phyloP scores from a whole-genome alignment of 1,140 invertebrate species.

The Lordiphosa stackelbergi region DNA sequence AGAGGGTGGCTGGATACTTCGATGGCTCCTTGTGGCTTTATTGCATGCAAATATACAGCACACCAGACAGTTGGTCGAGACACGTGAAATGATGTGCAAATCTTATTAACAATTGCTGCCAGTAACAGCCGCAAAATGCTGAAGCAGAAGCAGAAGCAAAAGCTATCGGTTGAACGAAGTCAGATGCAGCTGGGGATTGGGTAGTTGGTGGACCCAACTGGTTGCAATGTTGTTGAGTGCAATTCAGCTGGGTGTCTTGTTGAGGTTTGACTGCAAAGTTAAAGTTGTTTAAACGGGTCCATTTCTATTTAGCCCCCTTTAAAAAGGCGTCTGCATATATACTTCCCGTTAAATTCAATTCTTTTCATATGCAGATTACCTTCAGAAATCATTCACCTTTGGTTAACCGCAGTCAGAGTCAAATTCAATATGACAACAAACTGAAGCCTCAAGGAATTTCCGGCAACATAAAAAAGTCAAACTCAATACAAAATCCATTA shows the following conservation, averaged over 20 bases:
- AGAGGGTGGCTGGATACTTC: slow-evolving; percentile 24
- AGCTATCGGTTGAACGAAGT: not conserved
- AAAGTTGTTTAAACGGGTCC: slow-evolving; percentile 15
- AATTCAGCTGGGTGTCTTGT: slow-evolving; percentile 26
- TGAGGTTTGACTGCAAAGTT: slow-evolving; percentile 16
- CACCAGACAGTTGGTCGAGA: slow-evolving; percentile 55
- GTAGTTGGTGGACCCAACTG: not conserved
- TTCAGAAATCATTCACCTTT: slow-evolving; percentile 29
- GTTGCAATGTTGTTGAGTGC: slow-evolving; percentile 38
- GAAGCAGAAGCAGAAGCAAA: slow-evolving; percentile 17
- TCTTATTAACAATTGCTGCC: slow-evolving; percentile 73
- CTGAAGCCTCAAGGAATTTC: slow-evolving; percentile 26
- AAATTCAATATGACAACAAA: slow-evolving; percentile 51
- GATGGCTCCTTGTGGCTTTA: slow-evolving; percentile 50
- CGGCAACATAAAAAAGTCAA: slow-evolving; percentile 5
- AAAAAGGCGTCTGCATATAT: no score
- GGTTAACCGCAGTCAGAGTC: slow-evolving; percentile 45
- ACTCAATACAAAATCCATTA: slow-evolving; percentile 70
- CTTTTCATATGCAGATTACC: slow-evolving; percentile 25
- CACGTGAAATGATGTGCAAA: slow-evolving; percentile 73
- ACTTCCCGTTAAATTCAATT: not conserved
- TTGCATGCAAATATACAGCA: slow-evolving; percentile 18
- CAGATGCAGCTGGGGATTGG: slow-evolving; percentile 17
- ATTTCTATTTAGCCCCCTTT: not conserved
- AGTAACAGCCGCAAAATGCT: slow-evolving; percentile 37